phyloP scores from a whole-genome alignment of 37 sponge, comb jelly and placozoan genomes.

The Haliclona indistincta region DNA sequence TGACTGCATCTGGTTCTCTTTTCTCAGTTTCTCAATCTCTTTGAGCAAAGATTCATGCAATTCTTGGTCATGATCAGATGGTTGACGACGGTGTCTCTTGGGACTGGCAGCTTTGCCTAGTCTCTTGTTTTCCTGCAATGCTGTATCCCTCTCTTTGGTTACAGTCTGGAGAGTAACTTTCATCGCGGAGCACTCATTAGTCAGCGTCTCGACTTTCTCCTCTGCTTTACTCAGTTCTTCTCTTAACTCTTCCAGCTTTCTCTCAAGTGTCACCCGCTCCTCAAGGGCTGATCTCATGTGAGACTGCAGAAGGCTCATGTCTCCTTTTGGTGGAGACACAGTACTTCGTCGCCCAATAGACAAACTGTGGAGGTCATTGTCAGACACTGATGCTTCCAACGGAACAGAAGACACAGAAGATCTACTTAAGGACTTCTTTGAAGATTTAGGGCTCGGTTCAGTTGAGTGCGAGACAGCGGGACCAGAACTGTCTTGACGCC shows the following conservation, averaged over 20 bases:
- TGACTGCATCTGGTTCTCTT: too few species aligned
- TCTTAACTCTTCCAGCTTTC: constrained; percentile 2
- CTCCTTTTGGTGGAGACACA: background rate
- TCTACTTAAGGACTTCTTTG: background rate
- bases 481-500: background rate
- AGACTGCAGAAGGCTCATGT: constrained; percentile 44
- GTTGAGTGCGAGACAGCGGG: too few species aligned
- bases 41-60: too few species aligned
- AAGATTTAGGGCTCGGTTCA: background rate
- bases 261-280: constrained; percentile 16
- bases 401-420: background rate
- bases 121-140: too few species aligned
- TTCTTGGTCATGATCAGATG: too few species aligned
- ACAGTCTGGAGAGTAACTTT: background rate
- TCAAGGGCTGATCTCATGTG: constrained; percentile 35
- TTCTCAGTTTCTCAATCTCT: too few species aligned
- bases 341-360: background rate
- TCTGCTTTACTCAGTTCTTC: constrained; percentile 6
- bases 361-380: background rate
- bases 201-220: constrained; percentile 1
- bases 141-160: background rate
- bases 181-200: background rate
- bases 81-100: too few species aligned
- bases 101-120: too few species aligned
- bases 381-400: constrained; percentile 1